Percentiles rank a stretch among this genome's conserved stretches.
Evolutionary conservation across 2,113 vertebrate species (phyloP).

Genomic region (Notarius lentiginosus): DNA sequence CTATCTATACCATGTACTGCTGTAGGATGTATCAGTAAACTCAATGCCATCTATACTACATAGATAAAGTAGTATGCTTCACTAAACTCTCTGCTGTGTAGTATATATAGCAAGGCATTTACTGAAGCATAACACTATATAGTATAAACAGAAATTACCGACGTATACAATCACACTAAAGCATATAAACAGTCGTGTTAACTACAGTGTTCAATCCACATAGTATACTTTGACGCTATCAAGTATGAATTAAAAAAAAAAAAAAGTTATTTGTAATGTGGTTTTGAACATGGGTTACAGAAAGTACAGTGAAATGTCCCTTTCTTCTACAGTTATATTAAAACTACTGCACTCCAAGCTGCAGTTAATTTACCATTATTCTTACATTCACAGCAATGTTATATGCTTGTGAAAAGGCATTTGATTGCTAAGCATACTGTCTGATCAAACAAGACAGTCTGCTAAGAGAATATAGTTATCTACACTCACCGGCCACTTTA

Average conservation of each 20-base stretch:
- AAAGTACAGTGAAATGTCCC: neutral
- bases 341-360: neutral
- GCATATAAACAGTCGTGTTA: too few relatives aligned
- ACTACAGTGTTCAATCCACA: neutral
- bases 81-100: neutral
- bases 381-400: neutral
- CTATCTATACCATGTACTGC: too few relatives aligned
- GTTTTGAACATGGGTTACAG: neutral
- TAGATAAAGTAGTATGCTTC: neutral
- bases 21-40: too few relatives aligned
- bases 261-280: neutral
- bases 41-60: too few relatives aligned
- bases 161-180: too few relatives aligned
- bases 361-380: neutral
- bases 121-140: too few relatives aligned
- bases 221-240: neutral
- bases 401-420: neutral
- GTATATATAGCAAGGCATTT: too few relatives aligned
- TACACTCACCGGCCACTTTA: neutral
- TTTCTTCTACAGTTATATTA: neutral
- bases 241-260: neutral
- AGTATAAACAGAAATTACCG: too few relatives aligned
- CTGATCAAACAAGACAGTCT: neutral
- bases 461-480: neutral
- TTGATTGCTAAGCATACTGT: neutral